Conservation (phyloP, 2,797 vertebrate genomes). For the Enteromius fasciolatus region DNA sequence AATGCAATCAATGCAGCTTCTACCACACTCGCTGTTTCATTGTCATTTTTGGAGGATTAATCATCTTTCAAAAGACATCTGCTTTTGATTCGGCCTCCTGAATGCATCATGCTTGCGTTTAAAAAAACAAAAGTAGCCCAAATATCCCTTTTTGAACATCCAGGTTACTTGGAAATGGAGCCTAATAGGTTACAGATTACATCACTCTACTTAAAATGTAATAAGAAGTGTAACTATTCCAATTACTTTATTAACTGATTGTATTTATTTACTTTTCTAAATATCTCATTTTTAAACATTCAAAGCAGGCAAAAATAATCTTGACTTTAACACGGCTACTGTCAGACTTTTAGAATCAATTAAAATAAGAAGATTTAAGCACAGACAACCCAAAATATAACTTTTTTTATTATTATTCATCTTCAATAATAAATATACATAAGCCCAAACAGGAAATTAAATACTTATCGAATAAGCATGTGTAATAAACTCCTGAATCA, state of each 20-base stretch:
- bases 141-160: not conserved
- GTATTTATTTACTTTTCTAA: not conserved
- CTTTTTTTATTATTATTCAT: too few species aligned
- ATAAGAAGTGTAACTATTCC: not conserved
- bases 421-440: too few species aligned
- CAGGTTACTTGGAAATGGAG: too few species aligned
- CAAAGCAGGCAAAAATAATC: too few species aligned
- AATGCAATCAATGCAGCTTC: constrained; percentile 58
- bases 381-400: too few species aligned
- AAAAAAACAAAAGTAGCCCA: not conserved
- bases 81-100: not conserved
- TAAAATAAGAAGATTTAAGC: too few species aligned
- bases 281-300: too few species aligned
- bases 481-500: too few species aligned
- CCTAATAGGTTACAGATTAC: not conserved
- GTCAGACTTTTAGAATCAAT: too few species aligned
- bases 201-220: not conserved
- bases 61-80: constrained; percentile 32
- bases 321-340: too few species aligned
- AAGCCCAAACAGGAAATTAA: too few species aligned
- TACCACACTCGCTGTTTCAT: constrained; percentile 57
- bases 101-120: not conserved
- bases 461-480: too few species aligned
- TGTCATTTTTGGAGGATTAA: constrained; percentile 35
- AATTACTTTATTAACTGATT: not conserved